Conservation (phyloP, 2,888 invertebrate species). For the Lapara coniferarum region DNA sequence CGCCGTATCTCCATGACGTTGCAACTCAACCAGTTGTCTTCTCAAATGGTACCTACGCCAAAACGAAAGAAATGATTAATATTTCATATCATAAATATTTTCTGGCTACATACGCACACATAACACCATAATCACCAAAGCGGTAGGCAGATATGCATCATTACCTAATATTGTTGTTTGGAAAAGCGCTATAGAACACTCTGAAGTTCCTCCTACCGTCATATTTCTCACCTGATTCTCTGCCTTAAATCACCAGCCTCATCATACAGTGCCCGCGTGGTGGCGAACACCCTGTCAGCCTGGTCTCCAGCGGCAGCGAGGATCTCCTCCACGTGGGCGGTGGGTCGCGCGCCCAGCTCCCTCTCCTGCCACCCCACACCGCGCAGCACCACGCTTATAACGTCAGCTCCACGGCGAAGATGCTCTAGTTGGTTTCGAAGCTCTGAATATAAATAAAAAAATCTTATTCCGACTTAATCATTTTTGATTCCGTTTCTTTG, state of each 20-base stretch:
- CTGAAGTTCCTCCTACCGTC: background rate
- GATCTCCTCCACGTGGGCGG: constrained; percentile 44
- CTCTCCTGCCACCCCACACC: constrained; percentile 76
- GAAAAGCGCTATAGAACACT: too few species aligned
- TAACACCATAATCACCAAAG: too few species aligned
- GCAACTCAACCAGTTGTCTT: constrained; percentile 80
- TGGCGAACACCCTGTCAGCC: constrained; percentile 71
- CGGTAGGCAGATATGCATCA: too few species aligned
- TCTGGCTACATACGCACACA: too few species aligned
- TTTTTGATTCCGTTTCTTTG: too few species aligned
- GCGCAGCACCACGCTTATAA: constrained; percentile 68
- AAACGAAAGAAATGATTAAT: background rate
- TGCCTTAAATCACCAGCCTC: constrained; percentile 77
- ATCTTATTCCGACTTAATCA: too few species aligned
- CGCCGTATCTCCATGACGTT: constrained; percentile 86
- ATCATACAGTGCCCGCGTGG: constrained; percentile 70
- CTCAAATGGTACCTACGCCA: constrained; percentile 69
- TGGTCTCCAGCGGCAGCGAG: constrained; percentile 53
- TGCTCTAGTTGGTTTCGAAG: constrained; percentile 59
- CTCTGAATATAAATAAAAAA: constrained; percentile 42
- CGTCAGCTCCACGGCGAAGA: constrained; percentile 63
- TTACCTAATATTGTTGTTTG: too few species aligned
- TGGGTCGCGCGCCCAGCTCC: constrained; percentile 55
- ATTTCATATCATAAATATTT: too few species aligned
- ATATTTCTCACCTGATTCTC: constrained; percentile 55